phyloP scores from a whole-genome alignment of 37 sponge, comb jelly and placozoan genomes.

The Theonella swinhoei region DNA sequence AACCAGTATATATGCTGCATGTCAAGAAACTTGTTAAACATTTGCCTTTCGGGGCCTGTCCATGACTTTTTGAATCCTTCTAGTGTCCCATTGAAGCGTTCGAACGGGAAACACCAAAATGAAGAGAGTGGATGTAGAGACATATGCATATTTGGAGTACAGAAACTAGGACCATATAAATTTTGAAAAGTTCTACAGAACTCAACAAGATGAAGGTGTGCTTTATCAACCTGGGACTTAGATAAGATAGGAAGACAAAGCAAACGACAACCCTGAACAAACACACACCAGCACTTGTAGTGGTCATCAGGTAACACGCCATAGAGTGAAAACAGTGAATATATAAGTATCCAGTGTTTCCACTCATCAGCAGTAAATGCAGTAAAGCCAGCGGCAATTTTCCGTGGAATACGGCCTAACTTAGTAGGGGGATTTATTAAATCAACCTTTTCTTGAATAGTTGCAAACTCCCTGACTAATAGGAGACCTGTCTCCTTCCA shows the following conservation, averaged over 20 bases:
- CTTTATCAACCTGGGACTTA: constrained; percentile 9
- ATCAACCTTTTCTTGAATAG: constrained; percentile 29
- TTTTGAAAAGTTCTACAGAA: constrained; percentile 28
- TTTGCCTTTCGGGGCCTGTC: constrained; percentile 19
- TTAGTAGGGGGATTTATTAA: constrained; percentile 4
- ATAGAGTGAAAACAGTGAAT: constrained; percentile 16
- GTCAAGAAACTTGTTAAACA: constrained; percentile 4
- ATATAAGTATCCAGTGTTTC: too few species aligned
- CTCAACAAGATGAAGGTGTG: constrained; percentile 3
- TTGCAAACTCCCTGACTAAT: not conserved
- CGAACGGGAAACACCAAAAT: constrained; percentile 60
- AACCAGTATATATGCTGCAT: not conserved
- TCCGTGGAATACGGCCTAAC: constrained; percentile 30
- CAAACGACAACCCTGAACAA: constrained; percentile 29
- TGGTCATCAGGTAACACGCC: constrained; percentile 12
- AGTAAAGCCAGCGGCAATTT: constrained; percentile 24
- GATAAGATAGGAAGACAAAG: constrained; percentile 1
- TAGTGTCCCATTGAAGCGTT: constrained; percentile 53
- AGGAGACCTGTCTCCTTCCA: constrained; percentile 30
- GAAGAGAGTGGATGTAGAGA: constrained; percentile 33
- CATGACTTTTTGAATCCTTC: constrained; percentile 6
- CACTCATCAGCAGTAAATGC: constrained; percentile 55
- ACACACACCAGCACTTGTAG: constrained; percentile 32
- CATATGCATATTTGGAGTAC: constrained; percentile 35
- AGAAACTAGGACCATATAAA: constrained; percentile 7